phyloP scores from a whole-genome alignment of 2,888 invertebrate species.

The Stegophylla sp. region DNA sequence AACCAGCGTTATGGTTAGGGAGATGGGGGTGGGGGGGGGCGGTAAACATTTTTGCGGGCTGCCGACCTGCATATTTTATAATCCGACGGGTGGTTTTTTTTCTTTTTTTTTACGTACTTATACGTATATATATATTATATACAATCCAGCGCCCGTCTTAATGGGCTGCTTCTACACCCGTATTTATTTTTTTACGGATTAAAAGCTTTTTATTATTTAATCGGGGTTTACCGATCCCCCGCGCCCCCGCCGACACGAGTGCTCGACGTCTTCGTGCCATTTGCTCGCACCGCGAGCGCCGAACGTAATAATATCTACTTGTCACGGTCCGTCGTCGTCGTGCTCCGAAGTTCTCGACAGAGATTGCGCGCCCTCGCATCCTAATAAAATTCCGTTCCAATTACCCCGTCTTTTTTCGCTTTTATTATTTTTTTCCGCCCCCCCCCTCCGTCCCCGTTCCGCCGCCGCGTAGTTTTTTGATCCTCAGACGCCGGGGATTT shows the following conservation, averaged over 20 bases:
- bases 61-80: constrained; percentile 57
- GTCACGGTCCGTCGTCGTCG: constrained; percentile 58
- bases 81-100: constrained; percentile 15
- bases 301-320: too few species aligned
- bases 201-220: constrained; percentile 59
- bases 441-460: background rate
- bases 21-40: background rate
- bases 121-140: background rate
- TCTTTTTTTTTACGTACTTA: constrained; percentile 13
- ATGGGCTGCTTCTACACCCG: constrained; percentile 53
- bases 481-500: constrained; percentile 29
- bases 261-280: constrained; percentile 7
- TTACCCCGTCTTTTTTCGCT: constrained; percentile 39
- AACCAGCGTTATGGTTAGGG: too few species aligned
- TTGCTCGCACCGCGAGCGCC: constrained; percentile 41
- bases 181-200: constrained; percentile 59
- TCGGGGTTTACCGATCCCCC: constrained; percentile 56
- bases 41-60: constrained; percentile 49
- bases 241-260: constrained; percentile 1
- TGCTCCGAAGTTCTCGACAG: constrained; percentile 37
- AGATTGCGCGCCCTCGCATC: constrained; percentile 38
- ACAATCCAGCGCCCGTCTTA: too few species aligned
- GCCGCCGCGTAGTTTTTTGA: constrained; percentile 15
- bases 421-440: background rate
- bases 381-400: constrained; percentile 55